Base-by-base conservation (phyloP, 2,797 vertebrate genomes). In the Euphonia xanthogaster region DNA sequence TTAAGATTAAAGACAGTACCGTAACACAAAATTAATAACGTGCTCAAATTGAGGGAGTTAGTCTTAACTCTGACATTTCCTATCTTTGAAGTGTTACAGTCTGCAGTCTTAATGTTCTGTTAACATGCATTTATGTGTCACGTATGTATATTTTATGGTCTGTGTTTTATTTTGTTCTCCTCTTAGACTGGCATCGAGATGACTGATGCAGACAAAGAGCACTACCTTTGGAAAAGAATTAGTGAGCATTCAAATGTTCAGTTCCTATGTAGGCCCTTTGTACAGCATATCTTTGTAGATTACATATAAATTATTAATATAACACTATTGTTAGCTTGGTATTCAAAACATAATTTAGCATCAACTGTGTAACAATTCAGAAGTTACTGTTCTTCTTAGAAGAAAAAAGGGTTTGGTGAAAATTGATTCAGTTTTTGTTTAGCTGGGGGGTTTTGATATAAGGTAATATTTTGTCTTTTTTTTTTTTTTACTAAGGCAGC, bases 381-480 rank as follows among this genome's bases (percentile, higher is more conserved):
- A 87, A 96, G 95, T 92, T 94, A 88, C 93, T 93, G 67, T 93
- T 96, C 85, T 81, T 27, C 63, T 70, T 82, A 44, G 82, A 62
- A 82, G 57, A 85, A 93, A 92, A 72, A 90, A 94, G 74, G 95
- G 44, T 94, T 44, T 86, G 48, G 48, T 68, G 67, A 68, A 65
- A 72, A 68, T 67, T 5, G 35, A 42, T 71, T 86, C 37, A 10
- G 61, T 67, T 80, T 84, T 91, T 91, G 68, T 90, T 80, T 85
- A 54, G 60, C 48, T 65, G 53, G 2, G 4, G 6, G 27, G 27
- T 54, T 50, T 80, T 83, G 39, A 62, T 73, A 81, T 50, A 75
- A 88, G 28, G 58, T 94, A 96, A 90, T 91, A 86, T 88, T 91
- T 91, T 91, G 78, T 83, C 57, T 35, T 75, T 58, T 80, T 73